A percentile compares a stretch with the other conserved stretches of the same genome.
Evolutionary conservation across 1,140 invertebrate species (phyloP).

Genomic region (Listronotus bonariensis): DNA sequence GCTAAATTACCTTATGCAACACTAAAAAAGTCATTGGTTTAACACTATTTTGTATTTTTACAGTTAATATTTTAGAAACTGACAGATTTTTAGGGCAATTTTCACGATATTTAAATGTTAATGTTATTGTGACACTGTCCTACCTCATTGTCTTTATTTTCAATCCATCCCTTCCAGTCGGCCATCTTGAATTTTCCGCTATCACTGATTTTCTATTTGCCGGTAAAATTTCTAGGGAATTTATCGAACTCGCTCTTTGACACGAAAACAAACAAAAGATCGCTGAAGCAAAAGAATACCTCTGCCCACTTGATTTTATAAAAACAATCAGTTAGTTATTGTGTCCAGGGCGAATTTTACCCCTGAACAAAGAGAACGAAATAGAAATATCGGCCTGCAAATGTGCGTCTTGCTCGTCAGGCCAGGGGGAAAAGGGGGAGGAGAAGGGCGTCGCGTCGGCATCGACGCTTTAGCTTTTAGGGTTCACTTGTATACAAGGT

Average conservation of each 20-base stretch:
- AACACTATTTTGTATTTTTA: too few species aligned
- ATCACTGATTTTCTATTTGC: slow-evolving; percentile 1
- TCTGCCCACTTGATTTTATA: neutral
- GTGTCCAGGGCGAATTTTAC: neutral
- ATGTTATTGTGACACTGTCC: slow-evolving; percentile 8
- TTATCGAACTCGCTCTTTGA: neutral
- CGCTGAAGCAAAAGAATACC: neutral
- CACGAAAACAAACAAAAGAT: neutral
- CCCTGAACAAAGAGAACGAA: slow-evolving; percentile 26
- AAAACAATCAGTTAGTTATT: neutral
- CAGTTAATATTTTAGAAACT: neutral
- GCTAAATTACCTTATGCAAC: neutral
- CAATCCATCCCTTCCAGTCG: slow-evolving; percentile 5
- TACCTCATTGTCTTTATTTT: slow-evolving; percentile 16
- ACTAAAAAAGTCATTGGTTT: slow-evolving; percentile 3
- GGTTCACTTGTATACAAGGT: neutral
- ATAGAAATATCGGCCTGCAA: slow-evolving; percentile 26
- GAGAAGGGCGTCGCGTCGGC: slow-evolving; percentile 7
- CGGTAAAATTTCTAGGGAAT: neutral
- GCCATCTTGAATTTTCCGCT: slow-evolving; percentile 19
- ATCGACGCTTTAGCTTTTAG: slow-evolving; percentile 8
- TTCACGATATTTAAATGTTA: neutral
- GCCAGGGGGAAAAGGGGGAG: neutral
- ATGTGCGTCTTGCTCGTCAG: slow-evolving; percentile 18
- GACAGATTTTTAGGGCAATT: neutral